A percentile compares a stretch with the other conserved stretches of the same genome.
These are phyloP conservation scores for Epinephelus moara DNA, from an alignment of 2,113 vertebrate species.

Conservation along the genomic window DNA sequence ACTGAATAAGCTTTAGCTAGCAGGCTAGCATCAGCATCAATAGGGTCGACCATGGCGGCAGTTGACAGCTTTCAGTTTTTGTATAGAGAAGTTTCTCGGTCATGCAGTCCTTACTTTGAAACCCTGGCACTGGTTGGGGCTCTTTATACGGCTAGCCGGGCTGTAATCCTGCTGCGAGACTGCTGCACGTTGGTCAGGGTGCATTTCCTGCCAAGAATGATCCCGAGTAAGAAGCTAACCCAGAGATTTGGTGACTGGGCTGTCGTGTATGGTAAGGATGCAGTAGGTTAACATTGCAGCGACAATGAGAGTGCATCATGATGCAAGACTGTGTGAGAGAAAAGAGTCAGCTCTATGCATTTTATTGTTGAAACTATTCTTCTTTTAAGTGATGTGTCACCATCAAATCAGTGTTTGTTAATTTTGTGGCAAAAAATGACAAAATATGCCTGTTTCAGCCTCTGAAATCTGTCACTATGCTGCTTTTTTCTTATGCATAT, in stretches of 20 bases:
- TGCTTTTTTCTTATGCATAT: not conserved
- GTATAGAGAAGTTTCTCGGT: slow-evolving; percentile 90
- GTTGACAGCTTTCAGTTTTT: slow-evolving; percentile 94
- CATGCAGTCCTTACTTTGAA: slow-evolving; percentile 90
- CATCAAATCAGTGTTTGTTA: not conserved
- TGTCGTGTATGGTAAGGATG: slow-evolving; percentile 90
- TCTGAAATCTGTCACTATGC: not conserved
- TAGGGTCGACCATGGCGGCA: slow-evolving; percentile 88
- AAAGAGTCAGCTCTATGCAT: not conserved
- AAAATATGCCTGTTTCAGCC: not conserved
- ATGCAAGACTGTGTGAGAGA: not conserved
- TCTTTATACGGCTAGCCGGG: slow-evolving; percentile 87
- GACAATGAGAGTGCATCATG: not conserved
- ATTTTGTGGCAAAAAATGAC: not conserved
- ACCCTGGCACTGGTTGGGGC: slow-evolving; percentile 92
- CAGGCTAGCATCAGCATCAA: slow-evolving; percentile 9
- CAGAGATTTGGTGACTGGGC: slow-evolving; percentile 93
- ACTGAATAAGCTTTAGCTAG: not conserved
- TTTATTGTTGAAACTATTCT: not conserved
- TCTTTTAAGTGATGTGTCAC: not conserved
- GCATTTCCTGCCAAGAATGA: slow-evolving; percentile 90
- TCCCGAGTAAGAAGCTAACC: slow-evolving; percentile 83
- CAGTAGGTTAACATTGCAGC: not conserved
- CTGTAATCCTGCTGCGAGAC: slow-evolving; percentile 81
- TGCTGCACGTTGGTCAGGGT: slow-evolving; percentile 88